Evolutionary conservation across 2,797 vertebrate species (phyloP), one percentile per base, ranked within the genome.

Genomic region (Gobionotothen gibberifrons): DNA sequence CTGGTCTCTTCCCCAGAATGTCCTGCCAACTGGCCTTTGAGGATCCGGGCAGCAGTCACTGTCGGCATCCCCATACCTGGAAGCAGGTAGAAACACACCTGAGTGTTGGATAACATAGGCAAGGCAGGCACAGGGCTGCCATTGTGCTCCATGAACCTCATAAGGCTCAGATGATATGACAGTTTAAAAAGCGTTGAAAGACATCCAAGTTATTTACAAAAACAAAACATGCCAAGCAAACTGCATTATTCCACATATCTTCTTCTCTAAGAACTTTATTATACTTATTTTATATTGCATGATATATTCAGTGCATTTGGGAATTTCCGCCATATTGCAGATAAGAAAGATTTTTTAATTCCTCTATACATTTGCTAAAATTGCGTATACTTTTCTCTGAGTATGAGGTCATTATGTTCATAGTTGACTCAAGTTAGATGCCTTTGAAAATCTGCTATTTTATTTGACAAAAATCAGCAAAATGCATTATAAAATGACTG

Each of bases 21-120:
- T 11, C 79, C 83, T 0, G 69, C 73, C 63, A 94, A 4, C 79
- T 96, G 95, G 4, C 95, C 95, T 88, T 96, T 96, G 44, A 95
- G 89, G 75, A 96, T 95, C 52, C 94, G 90, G 1, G 95, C 73
- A n/a, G 95, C 95, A 1, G 95, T 95, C 70, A 96, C 90, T 15
- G 95, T 95, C 5, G 94, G 13, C 6, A 95, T 2, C 43, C 95
- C 95, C 95, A 96, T 96, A 51, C 95, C 95, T 96, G 78, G 22
- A 77, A 73, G 58, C 40, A 80, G 73, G 76, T 72, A 66, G 61
- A 82, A 61, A 7, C 59, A 69, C 72, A 78, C 66, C 63, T 79
- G 61, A 84, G 64, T 22, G 32, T 82, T 74, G 72, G 68, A 80
- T 68, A 63, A 73, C 22, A 59, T 58, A 52, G 2, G 5, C 6